Evolutionary conservation across 2,888 invertebrate genomes (phyloP).

Genomic region (Candidula unifasciata): DNA sequence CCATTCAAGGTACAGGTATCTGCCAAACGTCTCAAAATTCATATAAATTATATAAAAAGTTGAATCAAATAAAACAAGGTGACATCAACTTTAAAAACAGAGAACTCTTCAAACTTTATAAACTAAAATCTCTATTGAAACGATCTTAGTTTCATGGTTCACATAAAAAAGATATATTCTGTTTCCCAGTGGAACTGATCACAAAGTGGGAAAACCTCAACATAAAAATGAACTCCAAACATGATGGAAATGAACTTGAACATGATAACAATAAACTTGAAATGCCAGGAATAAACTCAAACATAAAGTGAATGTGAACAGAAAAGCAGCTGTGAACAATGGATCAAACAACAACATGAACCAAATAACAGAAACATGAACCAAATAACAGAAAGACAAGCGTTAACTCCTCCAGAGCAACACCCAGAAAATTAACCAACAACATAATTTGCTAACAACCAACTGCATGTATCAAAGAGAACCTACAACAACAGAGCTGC

Average conservation of each 20-base stretch:
- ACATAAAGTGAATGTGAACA: too few species aligned
- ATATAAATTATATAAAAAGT: background rate
- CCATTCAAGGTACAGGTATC: slow-evolving; percentile 23
- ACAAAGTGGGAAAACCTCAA: background rate
- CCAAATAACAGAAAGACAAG: too few species aligned
- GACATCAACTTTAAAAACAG: background rate
- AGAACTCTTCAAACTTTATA: background rate
- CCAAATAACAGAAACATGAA: too few species aligned
- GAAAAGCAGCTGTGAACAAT: too few species aligned
- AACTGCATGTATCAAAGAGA: too few species aligned
- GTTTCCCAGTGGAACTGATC: background rate
- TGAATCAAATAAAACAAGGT: background rate
- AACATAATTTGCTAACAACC: too few species aligned
- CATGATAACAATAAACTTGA: background rate
- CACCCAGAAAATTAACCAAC: too few species aligned
- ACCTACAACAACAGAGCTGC: too few species aligned
- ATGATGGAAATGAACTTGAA: background rate
- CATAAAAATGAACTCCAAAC: background rate
- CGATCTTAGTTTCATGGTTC: background rate
- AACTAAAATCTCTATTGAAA: background rate
- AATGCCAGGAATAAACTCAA: background rate
- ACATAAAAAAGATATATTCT: background rate
- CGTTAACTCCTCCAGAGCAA: too few species aligned
- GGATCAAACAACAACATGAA: background rate
- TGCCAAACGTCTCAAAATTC: slow-evolving; percentile 29